A percentile compares a stretch with the other conserved stretches of the same genome.
phyloP scores from a whole-genome alignment of 2,888 invertebrate genomes.

The Heliconius sara region DNA sequence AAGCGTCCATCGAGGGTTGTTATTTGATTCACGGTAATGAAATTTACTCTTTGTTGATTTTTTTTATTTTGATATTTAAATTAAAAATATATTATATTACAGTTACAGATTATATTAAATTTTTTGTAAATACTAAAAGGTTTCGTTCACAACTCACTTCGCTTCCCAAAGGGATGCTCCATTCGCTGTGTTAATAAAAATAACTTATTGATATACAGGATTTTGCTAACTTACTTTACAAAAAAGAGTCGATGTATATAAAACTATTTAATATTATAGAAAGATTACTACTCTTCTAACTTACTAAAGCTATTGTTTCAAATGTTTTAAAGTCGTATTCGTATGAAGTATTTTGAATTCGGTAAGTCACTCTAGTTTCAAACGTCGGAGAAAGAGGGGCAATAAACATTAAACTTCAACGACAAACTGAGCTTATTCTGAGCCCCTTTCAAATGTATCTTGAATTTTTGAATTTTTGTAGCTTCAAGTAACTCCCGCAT shows the following conservation, averaged over 20 bases:
- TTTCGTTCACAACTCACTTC: too few species aligned
- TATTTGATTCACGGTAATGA: neutral
- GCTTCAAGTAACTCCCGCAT: neutral
- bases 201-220: too few species aligned
- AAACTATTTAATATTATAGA: too few species aligned
- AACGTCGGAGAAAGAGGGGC: neutral
- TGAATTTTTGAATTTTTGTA: neutral
- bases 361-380: neutral
- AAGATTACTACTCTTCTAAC: too few species aligned
- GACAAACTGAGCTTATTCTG: neutral
- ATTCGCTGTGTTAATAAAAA: too few species aligned
- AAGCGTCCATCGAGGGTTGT: neutral
- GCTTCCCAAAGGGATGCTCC: too few species aligned
- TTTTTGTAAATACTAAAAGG: too few species aligned
- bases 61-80: neutral
- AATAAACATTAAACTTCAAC: neutral
- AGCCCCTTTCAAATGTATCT: neutral
- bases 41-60: neutral
- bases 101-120: too few species aligned
- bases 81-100: too few species aligned
- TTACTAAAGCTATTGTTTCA: neutral
- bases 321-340: neutral
- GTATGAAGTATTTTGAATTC: neutral
- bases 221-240: too few species aligned
- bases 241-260: too few species aligned